Evolutionary conservation across 2,888 invertebrate genomes (phyloP).

Genomic region (Lasioglossum malachurum): DNA sequence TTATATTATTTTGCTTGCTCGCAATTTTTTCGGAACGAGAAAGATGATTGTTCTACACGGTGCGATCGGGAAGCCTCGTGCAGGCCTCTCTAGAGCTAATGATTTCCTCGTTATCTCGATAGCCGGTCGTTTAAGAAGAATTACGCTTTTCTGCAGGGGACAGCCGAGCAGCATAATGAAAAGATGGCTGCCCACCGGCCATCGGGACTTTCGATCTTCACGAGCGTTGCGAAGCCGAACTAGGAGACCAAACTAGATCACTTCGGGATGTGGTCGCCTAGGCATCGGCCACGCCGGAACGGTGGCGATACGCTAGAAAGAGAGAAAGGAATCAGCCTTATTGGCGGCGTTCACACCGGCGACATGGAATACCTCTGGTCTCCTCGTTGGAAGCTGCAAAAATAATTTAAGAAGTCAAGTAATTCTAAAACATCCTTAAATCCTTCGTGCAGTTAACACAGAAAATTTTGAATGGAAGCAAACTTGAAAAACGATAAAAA

Average conservation of each 20-base stretch:
- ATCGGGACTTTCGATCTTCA: constrained; percentile 59
- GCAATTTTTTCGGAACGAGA: not conserved
- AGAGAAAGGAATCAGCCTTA: constrained; percentile 74
- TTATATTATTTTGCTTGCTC: not conserved
- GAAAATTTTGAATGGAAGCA: not conserved
- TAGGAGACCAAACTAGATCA: constrained; percentile 57
- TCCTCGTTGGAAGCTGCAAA: not conserved
- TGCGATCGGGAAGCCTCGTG: not conserved
- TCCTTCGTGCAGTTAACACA: not conserved
- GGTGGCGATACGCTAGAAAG: constrained; percentile 60
- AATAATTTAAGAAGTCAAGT: not conserved
- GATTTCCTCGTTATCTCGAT: not conserved
- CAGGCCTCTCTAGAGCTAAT: not conserved
- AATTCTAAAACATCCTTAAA: not conserved
- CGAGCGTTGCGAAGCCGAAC: constrained; percentile 32
- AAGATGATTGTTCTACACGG: not conserved
- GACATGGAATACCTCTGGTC: not conserved
- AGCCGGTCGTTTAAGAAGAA: not conserved
- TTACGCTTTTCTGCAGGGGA: not conserved
- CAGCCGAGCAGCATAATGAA: constrained; percentile 13
- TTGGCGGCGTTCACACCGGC: constrained; percentile 68
- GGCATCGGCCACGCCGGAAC: constrained; percentile 67
- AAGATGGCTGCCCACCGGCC: constrained; percentile 30
- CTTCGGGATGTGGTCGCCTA: constrained; percentile 53
- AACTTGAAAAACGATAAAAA: not conserved